phyloP scores from a whole-genome alignment of 2,113 vertebrate species.

The Aleadryas rufinucha region DNA sequence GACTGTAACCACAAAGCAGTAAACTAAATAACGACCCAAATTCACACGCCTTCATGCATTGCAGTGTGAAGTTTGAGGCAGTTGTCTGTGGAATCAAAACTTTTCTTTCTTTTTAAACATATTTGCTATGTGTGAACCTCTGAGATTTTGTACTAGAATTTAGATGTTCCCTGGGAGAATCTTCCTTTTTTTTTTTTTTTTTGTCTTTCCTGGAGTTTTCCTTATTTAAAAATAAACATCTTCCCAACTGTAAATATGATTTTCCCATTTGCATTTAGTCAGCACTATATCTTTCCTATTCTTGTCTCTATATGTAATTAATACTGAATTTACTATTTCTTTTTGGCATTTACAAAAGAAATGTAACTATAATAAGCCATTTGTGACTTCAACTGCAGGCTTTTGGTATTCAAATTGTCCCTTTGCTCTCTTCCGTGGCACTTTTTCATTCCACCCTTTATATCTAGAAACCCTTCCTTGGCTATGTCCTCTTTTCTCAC shows the following conservation, averaged over 20 bases:
- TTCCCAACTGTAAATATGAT: background rate
- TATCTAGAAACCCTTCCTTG: background rate
- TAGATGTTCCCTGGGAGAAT: background rate
- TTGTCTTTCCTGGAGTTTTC: background rate
- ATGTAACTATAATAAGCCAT: background rate
- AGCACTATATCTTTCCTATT: background rate
- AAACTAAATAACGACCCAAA: background rate
- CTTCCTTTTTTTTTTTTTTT: background rate
- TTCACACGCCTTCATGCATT: background rate
- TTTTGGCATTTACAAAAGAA: constrained; percentile 1
- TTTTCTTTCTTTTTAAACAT: background rate
- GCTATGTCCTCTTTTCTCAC: background rate
- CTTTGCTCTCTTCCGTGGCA: background rate
- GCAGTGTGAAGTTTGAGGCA: background rate
- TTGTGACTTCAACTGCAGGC: background rate
- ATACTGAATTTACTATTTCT: background rate
- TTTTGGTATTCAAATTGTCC: constrained; percentile 10
- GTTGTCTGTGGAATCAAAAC: background rate
- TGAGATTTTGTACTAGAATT: background rate
- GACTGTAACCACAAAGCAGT: background rate
- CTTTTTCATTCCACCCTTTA: background rate
- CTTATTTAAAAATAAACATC: background rate
- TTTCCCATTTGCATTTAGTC: background rate
- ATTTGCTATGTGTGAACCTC: background rate
- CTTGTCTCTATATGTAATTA: background rate